Evolutionary conservation across 2,888 invertebrate genomes (phyloP).

Genomic region (Toxonevra muliebris): DNA sequence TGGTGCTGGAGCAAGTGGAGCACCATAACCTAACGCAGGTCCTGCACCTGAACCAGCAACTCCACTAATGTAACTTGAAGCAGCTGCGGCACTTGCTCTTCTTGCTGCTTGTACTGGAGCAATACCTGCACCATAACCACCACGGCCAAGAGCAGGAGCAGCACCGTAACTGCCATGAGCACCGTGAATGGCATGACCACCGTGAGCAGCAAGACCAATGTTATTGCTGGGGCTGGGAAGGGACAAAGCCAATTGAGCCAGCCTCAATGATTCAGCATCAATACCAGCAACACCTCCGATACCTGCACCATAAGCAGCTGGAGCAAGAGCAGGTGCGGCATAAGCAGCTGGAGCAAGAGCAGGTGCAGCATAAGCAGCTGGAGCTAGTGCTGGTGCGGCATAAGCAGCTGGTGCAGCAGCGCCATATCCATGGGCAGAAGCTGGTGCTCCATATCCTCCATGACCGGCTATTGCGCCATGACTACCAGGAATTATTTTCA

Average conservation of each 20-base stretch:
- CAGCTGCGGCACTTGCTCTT: conserved; percentile 50
- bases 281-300: conserved; percentile 4
- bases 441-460: conserved; percentile 10
- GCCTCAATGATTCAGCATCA: conserved; percentile 22
- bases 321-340: not conserved
- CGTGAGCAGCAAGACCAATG: conserved; percentile 16
- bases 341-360: not conserved
- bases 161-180: conserved; percentile 40
- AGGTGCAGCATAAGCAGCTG: conserved; percentile 8
- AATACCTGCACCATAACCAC: conserved; percentile 44
- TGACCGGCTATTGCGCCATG: conserved; percentile 7
- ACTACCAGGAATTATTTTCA: not conserved
- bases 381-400: conserved; percentile 7
- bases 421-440: conserved; percentile 21
- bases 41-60: not conserved
- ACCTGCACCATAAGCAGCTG: not conserved
- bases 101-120: conserved; percentile 26
- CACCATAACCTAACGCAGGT: not conserved
- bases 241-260: conserved; percentile 25
- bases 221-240: conserved; percentile 21
- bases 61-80: conserved; percentile 46
- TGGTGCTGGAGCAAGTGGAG: not conserved
- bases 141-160: conserved; percentile 31
- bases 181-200: conserved; percentile 24
- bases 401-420: conserved; percentile 13